phyloP scores from a whole-genome alignment of 2,113 vertebrate genomes.

The Eudyptes chrysolophus region DNA sequence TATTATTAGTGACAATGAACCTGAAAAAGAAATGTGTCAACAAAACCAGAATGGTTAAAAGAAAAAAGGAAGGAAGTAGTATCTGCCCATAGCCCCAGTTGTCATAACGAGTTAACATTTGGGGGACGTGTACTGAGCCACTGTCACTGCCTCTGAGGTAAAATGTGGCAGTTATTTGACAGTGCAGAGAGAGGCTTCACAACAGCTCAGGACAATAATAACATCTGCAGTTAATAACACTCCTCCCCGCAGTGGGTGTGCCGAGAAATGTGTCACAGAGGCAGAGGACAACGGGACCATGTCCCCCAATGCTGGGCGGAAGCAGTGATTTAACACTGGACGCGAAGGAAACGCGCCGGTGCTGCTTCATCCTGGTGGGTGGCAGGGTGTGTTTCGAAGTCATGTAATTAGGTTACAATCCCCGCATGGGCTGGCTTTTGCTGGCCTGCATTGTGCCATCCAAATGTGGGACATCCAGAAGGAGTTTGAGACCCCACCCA shows the following conservation, averaged over 20 bases:
- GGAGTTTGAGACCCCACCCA: not conserved
- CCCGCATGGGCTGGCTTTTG: not conserved
- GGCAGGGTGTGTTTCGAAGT: not conserved
- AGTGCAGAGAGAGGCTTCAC: not conserved
- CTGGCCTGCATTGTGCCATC: not conserved
- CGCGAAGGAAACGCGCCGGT: rapidly evolving
- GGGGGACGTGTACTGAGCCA: not conserved
- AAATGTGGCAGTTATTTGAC: not conserved
- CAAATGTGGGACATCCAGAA: not conserved
- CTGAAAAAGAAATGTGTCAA: not conserved
- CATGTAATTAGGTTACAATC: not conserved
- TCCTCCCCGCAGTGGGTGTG: not conserved
- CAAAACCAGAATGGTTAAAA: not conserved
- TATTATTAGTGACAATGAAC: not conserved
- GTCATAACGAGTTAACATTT: not conserved
- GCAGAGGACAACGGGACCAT: rapidly evolving
- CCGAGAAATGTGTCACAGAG: not conserved
- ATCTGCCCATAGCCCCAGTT: not conserved
- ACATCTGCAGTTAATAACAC: not conserved
- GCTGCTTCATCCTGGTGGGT: not conserved
- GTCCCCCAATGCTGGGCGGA: rapidly evolving
- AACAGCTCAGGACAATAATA: not conserved
- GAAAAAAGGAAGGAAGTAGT: not conserved
- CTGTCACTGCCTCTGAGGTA: not conserved
- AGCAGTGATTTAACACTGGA: not conserved